Conservation (phyloP, 2,888 invertebrate species). For the Dasypogon diadema region DNA sequence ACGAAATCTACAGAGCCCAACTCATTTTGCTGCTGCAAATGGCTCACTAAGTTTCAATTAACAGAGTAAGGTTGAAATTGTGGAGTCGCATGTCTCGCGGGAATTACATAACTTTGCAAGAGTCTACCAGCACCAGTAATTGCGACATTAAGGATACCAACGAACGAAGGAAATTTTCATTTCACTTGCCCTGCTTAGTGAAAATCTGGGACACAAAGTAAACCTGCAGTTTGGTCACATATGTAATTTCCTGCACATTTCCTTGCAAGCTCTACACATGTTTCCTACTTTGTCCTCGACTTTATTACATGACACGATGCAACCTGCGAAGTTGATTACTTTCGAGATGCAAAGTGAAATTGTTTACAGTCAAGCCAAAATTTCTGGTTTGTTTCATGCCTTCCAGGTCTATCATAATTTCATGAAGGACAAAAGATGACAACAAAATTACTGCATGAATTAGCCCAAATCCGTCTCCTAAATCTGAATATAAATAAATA, state of each 20-base stretch:
- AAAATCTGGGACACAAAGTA: conserved; percentile 14
- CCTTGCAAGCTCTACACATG: conserved; percentile 6
- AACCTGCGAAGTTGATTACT: conserved; percentile 22
- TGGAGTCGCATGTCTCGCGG: conserved; percentile 15
- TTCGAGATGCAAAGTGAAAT: not conserved
- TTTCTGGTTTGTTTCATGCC: not conserved
- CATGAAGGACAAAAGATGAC: not conserved
- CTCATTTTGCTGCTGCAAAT: conserved; percentile 24
- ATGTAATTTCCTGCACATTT: conserved; percentile 16
- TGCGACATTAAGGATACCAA: conserved; percentile 32
- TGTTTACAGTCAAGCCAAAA: not conserved
- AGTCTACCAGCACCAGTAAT: not conserved
- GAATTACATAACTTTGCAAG: not conserved
- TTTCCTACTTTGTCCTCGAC: conserved; percentile 3
- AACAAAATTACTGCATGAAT: conserved; percentile 30
- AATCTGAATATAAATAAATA: too few species aligned
- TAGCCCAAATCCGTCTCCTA: not conserved
- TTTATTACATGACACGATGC: conserved; percentile 38
- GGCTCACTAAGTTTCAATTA: conserved; percentile 40
- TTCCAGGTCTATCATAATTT: conserved; percentile 17
- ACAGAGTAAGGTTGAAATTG: not conserved
- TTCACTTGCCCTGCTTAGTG: not conserved
- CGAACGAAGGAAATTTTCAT: conserved; percentile 23
- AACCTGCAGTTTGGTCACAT: conserved; percentile 16
- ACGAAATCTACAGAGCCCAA: not conserved